These are phyloP conservation scores for Lamproptera curius DNA, from an alignment of 2,888 invertebrate species.

Conservation along the genomic window DNA sequence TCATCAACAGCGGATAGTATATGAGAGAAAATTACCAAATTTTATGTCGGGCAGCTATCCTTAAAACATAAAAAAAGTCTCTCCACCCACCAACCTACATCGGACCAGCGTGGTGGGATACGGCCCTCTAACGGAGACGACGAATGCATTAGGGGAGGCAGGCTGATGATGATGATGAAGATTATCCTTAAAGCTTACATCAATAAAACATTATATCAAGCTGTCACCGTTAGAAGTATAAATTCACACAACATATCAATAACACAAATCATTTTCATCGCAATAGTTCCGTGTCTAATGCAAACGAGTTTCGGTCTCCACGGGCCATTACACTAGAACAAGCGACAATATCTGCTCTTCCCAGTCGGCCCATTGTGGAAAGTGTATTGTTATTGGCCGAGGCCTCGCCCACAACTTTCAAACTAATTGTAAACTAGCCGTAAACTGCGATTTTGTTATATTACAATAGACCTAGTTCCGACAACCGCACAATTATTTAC, in stretches of 20 bases:
- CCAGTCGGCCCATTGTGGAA: slow-evolving; percentile 1
- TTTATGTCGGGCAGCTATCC: too few species aligned
- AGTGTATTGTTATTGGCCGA: slow-evolving; percentile 4
- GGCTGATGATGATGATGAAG: too few species aligned
- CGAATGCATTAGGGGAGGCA: too few species aligned
- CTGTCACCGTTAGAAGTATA: not conserved
- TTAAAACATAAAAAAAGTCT: not conserved
- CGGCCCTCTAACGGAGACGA: too few species aligned
- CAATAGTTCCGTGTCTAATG: slow-evolving; percentile 15
- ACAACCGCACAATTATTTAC: too few species aligned
- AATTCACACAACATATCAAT: not conserved
- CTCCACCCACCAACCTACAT: too few species aligned
- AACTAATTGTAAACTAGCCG: not conserved
- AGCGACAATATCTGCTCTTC: slow-evolving; percentile 1
- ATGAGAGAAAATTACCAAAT: too few species aligned
- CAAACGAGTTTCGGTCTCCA: slow-evolving; percentile 24
- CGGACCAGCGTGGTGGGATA: too few species aligned
- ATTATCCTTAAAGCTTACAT: too few species aligned
- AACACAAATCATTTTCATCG: slow-evolving; percentile 9
- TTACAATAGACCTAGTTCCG: too few species aligned
- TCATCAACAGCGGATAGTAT: too few species aligned
- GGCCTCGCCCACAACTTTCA: not conserved
- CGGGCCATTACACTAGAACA: slow-evolving; percentile 41
- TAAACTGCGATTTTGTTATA: too few species aligned
- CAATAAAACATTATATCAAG: not conserved